phyloP scores from a whole-genome alignment of 1,140 invertebrate genomes.

The Hypothenemus hampei region DNA sequence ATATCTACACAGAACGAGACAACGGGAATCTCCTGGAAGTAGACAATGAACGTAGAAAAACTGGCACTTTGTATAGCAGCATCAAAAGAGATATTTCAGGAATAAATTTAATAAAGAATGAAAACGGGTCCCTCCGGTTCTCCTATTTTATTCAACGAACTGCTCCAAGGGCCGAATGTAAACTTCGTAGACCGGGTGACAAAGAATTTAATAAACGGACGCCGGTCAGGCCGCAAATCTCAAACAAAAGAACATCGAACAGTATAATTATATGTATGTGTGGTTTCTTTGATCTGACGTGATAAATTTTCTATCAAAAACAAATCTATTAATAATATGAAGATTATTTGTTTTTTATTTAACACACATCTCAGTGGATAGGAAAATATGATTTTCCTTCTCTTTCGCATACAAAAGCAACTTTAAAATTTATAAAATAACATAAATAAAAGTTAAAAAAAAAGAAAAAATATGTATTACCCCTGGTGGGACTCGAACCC shows the following conservation, averaged over 20 bases:
- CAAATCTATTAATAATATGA: no score
- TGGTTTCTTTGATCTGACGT: no score
- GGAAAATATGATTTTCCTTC: no score
- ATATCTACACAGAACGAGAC: no score
- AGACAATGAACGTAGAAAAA: no score
- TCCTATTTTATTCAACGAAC: constrained; percentile 5
- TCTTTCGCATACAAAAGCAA: no score
- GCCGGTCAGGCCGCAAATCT: constrained; percentile 5
- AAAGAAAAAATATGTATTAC: constrained; percentile 41
- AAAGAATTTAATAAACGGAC: constrained; percentile 13
- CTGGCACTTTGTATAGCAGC: background rate
- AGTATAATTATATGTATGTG: no score
- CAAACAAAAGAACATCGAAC: background rate
- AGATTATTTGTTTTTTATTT: no score
- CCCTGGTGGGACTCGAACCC: constrained; percentile 71
- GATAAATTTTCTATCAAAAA: no score
- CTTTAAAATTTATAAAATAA: background rate
- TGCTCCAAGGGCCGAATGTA: constrained; percentile 6
- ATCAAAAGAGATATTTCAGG: background rate
- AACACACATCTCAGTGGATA: no score
- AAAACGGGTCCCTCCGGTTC: no score
- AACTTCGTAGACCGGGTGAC: constrained; percentile 1
- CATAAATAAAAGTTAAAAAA: background rate
- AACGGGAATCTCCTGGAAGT: no score
- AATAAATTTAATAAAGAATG: constrained; percentile 7